Conservation (phyloP, 2,888 invertebrate species). For the Ormyrus pomaceus region DNA sequence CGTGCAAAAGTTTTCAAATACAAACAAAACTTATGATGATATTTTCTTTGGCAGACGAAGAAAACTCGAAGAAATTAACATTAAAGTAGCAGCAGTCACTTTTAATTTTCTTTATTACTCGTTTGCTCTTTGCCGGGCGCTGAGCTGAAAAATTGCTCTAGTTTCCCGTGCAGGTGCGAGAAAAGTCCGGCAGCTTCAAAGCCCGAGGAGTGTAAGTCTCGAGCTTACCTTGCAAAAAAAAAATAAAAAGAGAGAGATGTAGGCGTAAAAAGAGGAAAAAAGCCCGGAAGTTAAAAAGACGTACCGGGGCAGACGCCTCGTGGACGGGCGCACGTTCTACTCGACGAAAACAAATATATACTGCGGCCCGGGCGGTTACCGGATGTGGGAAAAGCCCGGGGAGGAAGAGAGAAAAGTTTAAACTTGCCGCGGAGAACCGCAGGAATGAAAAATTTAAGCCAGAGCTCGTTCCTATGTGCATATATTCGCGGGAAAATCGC, state of each 20-base stretch:
- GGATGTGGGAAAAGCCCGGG: neutral
- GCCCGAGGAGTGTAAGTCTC: neutral
- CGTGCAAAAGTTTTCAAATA: neutral
- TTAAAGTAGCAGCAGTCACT: constrained; percentile 11
- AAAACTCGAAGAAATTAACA: neutral
- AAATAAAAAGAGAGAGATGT: no score
- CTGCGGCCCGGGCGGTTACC: neutral
- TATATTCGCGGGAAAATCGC: neutral
- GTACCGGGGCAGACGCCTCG: neutral
- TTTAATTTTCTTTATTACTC: constrained; percentile 27
- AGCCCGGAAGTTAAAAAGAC: constrained; percentile 1
- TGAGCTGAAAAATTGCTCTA: constrained; percentile 33
- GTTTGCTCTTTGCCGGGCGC: neutral
- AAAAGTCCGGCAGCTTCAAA: neutral
- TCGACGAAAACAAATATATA: constrained; percentile 38
- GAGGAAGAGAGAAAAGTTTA: constrained; percentile 10
- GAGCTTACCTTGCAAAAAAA: no score
- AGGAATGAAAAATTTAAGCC: constrained; percentile 42
- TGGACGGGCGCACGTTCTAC: neutral
- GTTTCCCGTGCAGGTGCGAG: constrained; percentile 19
- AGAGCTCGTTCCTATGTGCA: neutral
- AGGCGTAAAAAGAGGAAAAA: neutral
- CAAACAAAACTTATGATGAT: no score
- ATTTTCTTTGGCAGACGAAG: neutral
- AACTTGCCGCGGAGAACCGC: constrained; percentile 18